These are phyloP conservation scores for Chionodraco myersi DNA, from an alignment of 2,113 vertebrate species.

Conservation along the genomic window DNA sequence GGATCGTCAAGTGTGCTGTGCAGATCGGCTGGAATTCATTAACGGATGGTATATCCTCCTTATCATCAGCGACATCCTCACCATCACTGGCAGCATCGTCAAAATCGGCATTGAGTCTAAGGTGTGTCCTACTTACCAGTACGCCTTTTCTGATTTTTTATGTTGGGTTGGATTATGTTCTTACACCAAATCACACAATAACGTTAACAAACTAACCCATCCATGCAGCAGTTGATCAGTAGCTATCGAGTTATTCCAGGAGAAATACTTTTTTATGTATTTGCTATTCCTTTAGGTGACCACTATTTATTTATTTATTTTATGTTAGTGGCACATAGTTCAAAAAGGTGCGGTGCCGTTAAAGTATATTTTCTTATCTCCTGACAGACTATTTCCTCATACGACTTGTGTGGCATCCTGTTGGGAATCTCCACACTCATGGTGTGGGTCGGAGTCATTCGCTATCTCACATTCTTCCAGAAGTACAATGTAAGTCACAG, in stretches of 20 bases:
- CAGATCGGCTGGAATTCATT: constrained; percentile 91
- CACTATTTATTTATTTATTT: no score
- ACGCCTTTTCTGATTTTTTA: background rate
- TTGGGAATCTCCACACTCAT: constrained; percentile 93
- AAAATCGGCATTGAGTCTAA: constrained; percentile 95
- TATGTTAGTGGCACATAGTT: background rate
- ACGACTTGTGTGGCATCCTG: constrained; percentile 93
- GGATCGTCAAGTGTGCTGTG: constrained; percentile 80
- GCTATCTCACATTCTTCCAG: constrained; percentile 96
- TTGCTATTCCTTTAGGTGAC: no score
- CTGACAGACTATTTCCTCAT: constrained; percentile 89
- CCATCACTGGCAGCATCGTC: constrained; percentile 89
- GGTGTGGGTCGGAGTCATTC: constrained; percentile 96
- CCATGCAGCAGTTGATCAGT: no score
- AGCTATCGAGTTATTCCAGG: no score
- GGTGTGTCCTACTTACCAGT: constrained; percentile 70
- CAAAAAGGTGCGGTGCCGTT: background rate
- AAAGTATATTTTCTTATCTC: background rate
- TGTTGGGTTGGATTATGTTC: background rate
- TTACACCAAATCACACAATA: background rate
- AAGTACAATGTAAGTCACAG: constrained; percentile 92
- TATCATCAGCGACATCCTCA: constrained; percentile 92
- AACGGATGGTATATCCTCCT: constrained; percentile 96
- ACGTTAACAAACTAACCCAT: no score
- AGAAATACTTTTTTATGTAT: no score